Evolutionary conservation across 64 coral and sea anemone genomes (phyloP), one percentile per base, ranked within the genome.

Genomic region (Cladopsammia gracilis): DNA sequence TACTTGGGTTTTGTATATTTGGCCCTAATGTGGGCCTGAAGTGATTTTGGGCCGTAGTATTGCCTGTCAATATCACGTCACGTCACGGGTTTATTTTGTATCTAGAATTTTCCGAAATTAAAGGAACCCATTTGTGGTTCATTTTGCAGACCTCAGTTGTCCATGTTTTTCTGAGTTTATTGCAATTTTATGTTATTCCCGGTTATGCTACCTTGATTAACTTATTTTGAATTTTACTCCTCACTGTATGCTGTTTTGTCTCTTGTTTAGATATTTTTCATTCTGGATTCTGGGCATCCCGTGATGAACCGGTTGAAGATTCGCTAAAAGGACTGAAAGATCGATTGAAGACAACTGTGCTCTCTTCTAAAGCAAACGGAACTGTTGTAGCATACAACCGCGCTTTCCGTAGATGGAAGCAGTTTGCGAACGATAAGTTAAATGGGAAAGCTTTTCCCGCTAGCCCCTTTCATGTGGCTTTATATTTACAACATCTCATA

Each of bases 331-430:
- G 81, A 48, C 80, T 81, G 6, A 81, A 54, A 57, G 78, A 81
- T 25, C 48, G 78, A 19, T n/a, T 81, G 52, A 54, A 81, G 78
- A 57, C 52, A 26, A 81, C 78, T 54, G 78, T 81, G 42, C 78
- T 85, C 60, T 85, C 81, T 49, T 85, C 79, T 51, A 83, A 34
- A 83, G 79, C 79, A 22, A 83, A 83, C 25, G 54, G 54, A 49
- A 83, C 79, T 58, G 79, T 83, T 59, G 79, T 83, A 24, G 56
- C 57, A 57, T 57, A 61, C 79, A 82, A 82, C 23, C 78, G 78
- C 56, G 78, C 78, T 82, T 82, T 82, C 78, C 51, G 43, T 19
- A 82, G 42, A 57, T 59, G 34, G 34, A 34, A 34, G 34, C 34
- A 34, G 34, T 34, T 34, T 34, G 34, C 34, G 34, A 34, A 34